Percentiles rank a stretch among this genome's conserved stretches.
phyloP scores from a whole-genome alignment of 2,888 invertebrate species.

The Crocallis elinguaria region DNA sequence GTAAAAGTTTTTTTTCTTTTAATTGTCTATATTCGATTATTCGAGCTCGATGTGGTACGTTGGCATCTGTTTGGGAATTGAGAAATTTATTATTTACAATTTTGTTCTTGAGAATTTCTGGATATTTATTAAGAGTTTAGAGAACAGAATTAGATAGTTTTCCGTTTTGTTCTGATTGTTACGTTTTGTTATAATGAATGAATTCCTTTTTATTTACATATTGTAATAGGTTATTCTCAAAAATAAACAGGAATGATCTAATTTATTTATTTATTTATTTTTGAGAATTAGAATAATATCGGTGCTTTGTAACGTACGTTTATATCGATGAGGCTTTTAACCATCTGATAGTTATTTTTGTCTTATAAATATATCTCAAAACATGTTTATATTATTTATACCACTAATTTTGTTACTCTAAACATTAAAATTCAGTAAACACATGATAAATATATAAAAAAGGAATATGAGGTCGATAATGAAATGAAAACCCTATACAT shows the following conservation, averaged over 20 bases:
- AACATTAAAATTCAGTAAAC: background rate
- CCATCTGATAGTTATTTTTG: too few relatives aligned
- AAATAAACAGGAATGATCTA: too few relatives aligned
- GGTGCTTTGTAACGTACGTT: too few relatives aligned
- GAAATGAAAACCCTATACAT: too few relatives aligned
- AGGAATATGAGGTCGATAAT: too few relatives aligned
- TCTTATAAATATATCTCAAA: too few relatives aligned
- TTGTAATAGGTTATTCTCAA: background rate
- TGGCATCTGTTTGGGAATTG: constrained; percentile 78
- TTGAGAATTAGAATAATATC: too few relatives aligned
- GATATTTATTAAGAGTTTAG: constrained; percentile 10
- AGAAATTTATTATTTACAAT: constrained; percentile 48
- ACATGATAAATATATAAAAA: background rate
- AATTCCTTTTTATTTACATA: background rate
- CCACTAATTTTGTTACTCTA: background rate
- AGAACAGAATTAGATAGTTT: constrained; percentile 5
- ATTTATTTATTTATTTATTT: too few relatives aligned
- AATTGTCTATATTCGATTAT: constrained; percentile 11
- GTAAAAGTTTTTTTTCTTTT: constrained; percentile 37
- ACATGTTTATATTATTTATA: too few relatives aligned
- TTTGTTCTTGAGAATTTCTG: constrained; percentile 27
- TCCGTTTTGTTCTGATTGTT: background rate
- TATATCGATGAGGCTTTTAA: too few relatives aligned
- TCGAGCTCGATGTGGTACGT: constrained; percentile 77
- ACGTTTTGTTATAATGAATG: background rate